phyloP scores from a whole-genome alignment of 2,888 invertebrate species.

The Psococerastis gibbosa region DNA sequence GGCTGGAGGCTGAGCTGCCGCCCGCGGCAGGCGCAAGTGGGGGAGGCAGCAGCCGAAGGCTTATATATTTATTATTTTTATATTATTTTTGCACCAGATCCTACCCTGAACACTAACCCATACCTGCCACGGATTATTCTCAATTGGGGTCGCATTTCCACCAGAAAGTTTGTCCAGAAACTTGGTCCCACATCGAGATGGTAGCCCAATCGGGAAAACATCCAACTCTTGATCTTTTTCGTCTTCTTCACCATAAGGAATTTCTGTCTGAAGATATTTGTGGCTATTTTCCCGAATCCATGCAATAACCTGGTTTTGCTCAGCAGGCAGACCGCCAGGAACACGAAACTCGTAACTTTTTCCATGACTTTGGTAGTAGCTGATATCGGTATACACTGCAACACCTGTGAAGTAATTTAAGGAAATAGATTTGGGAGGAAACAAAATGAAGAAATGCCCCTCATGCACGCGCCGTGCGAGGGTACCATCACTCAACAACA shows the following conservation, averaged over 20 bases:
- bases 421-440: no score
- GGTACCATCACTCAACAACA: no score
- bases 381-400: neutral
- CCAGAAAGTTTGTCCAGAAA: neutral
- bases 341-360: neutral
- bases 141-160: neutral
- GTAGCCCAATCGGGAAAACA: neutral
- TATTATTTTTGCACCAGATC: no score
- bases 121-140: constrained; percentile 9
- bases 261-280: neutral
- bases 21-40: no score
- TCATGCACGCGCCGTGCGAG: no score
- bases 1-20: no score
- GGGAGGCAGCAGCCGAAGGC: no score
- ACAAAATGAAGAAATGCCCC: no score
- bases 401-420: neutral
- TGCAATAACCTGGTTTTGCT: neutral
- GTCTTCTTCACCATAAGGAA: neutral
- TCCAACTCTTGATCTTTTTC: neutral
- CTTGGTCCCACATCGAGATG: neutral
- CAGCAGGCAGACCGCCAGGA: neutral
- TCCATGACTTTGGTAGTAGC: neutral
- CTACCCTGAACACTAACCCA: neutral
- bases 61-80: no score
- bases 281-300: neutral